Conservation (phyloP, 2,888 invertebrate species). For the Polymixis flavicincta region DNA sequence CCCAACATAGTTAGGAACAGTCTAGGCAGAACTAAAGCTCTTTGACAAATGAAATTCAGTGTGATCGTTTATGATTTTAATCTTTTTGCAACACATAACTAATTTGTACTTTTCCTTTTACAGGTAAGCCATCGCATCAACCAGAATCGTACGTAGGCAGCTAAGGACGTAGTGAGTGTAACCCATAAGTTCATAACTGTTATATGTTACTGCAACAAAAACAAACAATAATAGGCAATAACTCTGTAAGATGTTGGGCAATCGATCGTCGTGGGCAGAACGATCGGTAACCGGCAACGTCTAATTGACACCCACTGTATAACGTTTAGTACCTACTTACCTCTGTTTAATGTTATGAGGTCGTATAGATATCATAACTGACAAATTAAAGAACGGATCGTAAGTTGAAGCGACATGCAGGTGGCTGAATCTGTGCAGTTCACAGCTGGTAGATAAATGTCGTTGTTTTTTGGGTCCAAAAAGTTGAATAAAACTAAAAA, state of each 20-base stretch:
- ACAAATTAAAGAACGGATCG: slow-evolving; percentile 19
- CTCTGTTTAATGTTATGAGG: slow-evolving; percentile 40
- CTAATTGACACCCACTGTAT: slow-evolving; percentile 72
- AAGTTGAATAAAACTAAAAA: no score
- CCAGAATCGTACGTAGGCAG: slow-evolving; percentile 27
- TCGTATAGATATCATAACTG: slow-evolving; percentile 38
- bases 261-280: slow-evolving; percentile 65
- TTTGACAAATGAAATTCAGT: background rate
- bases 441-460: background rate
- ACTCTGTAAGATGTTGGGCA: slow-evolving; percentile 62
- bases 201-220: slow-evolving; percentile 50
- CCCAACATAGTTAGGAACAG: no score
- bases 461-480: background rate
- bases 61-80: background rate
- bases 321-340: slow-evolving; percentile 45
- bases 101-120: slow-evolving; percentile 34
- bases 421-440: background rate
- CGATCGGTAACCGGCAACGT: slow-evolving; percentile 64
- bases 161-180: slow-evolving; percentile 36
- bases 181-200: slow-evolving; percentile 28
- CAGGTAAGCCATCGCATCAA: slow-evolving; percentile 52
- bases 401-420: background rate
- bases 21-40: background rate
- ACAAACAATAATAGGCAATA: slow-evolving; percentile 57
- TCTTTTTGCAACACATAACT: slow-evolving; percentile 1